A percentile compares a stretch with the other conserved stretches of the same genome.
Evolutionary conservation across 2,113 vertebrate species (phyloP).

Genomic region (Speoplatyrhinus poulsoni): DNA sequence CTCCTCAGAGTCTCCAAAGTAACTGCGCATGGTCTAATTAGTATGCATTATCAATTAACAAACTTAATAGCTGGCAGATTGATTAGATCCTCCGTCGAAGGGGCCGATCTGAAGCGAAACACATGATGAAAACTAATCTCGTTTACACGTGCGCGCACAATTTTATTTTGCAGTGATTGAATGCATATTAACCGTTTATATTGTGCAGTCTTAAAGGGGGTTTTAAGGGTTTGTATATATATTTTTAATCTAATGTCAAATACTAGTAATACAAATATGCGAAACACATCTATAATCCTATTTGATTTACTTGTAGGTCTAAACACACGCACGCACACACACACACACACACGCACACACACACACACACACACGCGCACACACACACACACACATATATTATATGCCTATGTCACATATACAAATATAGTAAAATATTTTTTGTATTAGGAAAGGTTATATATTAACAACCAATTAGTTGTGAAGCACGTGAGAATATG

Average conservation of each 20-base stretch:
- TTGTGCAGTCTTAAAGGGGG: too few relatives aligned
- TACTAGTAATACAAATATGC: too few relatives aligned
- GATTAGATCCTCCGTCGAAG: constrained; percentile 99
- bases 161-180: background rate
- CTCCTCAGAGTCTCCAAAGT: constrained; percentile 99
- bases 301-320: too few relatives aligned
- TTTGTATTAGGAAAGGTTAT: background rate
- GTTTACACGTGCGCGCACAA: constrained; percentile 33
- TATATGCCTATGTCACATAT: background rate
- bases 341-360: background rate
- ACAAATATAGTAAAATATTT: background rate
- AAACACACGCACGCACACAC: background rate
- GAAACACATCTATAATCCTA: too few relatives aligned
- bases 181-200: background rate
- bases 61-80: constrained; percentile 99
- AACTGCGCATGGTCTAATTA: constrained; percentile 98
- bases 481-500: too few relatives aligned
- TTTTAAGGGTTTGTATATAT: too few relatives aligned
- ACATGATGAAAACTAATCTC: constrained; percentile 95
- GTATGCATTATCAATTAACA: constrained; percentile 99
- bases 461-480: too few relatives aligned
- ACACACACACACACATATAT: background rate
- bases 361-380: background rate
- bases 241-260: too few relatives aligned
- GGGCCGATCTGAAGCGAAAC: constrained; percentile 87